Evolutionary conservation across 2,113 vertebrate species (phyloP).

Genomic region (Larimichthys crocea): DNA sequence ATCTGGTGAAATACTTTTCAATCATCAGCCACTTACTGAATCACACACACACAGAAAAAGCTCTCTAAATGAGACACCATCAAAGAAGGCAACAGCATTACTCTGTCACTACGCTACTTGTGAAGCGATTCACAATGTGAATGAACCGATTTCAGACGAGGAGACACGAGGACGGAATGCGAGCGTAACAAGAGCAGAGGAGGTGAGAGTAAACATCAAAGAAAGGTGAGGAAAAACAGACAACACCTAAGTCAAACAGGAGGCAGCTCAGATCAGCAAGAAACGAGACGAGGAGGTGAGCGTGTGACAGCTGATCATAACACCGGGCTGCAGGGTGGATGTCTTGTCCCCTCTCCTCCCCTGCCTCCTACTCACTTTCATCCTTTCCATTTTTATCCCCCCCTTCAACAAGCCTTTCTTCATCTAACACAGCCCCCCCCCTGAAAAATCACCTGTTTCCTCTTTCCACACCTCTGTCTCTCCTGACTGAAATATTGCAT

Average conservation of each 20-base stretch:
- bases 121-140: slow-evolving; percentile 32
- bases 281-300: slow-evolving; percentile 26
- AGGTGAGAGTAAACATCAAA: slow-evolving; percentile 62
- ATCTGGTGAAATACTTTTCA: slow-evolving; percentile 26
- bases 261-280: slow-evolving; percentile 46
- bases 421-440: not conserved
- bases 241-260: slow-evolving; percentile 37
- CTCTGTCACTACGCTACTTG: not conserved
- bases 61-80: slow-evolving; percentile 37
- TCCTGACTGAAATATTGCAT: slow-evolving; percentile 44
- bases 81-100: not conserved
- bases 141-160: slow-evolving; percentile 31
- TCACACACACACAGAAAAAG: not conserved
- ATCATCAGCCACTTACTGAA: slow-evolving; percentile 21
- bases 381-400: slow-evolving; percentile 45
- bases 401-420: slow-evolving; percentile 38
- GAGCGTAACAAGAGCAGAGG: slow-evolving; percentile 23
- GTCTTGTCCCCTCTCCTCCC: slow-evolving; percentile 47
- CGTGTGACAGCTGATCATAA: slow-evolving; percentile 65
- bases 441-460: not conserved
- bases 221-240: slow-evolving; percentile 57
- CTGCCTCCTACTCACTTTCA: slow-evolving; percentile 46
- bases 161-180: slow-evolving; percentile 13
- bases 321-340: slow-evolving; percentile 56
- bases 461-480: slow-evolving; percentile 43